Evolutionary conservation across 2,113 vertebrate species (phyloP).

Genomic region (Malurus melanocephalus): DNA sequence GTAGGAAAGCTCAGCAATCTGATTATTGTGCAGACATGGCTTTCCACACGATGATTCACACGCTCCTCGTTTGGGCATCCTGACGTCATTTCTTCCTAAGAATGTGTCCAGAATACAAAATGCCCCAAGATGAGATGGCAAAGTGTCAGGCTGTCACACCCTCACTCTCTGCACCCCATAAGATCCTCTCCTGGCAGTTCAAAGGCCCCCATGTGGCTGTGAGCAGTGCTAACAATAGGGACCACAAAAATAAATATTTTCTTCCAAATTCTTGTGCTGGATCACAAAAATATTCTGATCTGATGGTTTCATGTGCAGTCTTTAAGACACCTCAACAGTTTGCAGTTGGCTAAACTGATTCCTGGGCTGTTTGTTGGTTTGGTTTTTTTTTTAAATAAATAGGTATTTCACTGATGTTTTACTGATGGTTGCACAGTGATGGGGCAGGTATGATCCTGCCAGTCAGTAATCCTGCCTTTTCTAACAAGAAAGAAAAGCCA

Average conservation of each 20-base stretch:
- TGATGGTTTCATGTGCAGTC: background rate
- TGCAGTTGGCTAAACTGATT: background rate
- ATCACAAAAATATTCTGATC: background rate
- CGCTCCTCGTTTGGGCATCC: background rate
- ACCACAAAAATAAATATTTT: background rate
- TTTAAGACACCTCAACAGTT: background rate
- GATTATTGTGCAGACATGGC: conserved; percentile 16
- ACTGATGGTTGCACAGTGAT: background rate
- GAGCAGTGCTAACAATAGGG: background rate
- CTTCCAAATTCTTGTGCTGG: background rate
- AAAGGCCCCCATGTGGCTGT: background rate
- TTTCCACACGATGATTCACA: conserved; percentile 31
- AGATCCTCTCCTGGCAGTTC: background rate
- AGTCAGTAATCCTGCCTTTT: background rate
- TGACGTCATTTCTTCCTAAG: background rate
- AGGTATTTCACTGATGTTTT: background rate
- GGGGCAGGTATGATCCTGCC: background rate
- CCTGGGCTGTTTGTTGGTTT: background rate
- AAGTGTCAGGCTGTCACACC: background rate
- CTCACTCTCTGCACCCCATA: rapidly evolving
- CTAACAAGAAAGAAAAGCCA: background rate
- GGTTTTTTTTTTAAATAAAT: background rate
- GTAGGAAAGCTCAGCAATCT: conserved; percentile 20
- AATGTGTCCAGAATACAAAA: background rate
- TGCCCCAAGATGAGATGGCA: background rate